Evolutionary conservation across 2,797 vertebrate species (phyloP), one percentile per base, ranked within the genome.

Genomic region (Leptatherina wallacei): DNA sequence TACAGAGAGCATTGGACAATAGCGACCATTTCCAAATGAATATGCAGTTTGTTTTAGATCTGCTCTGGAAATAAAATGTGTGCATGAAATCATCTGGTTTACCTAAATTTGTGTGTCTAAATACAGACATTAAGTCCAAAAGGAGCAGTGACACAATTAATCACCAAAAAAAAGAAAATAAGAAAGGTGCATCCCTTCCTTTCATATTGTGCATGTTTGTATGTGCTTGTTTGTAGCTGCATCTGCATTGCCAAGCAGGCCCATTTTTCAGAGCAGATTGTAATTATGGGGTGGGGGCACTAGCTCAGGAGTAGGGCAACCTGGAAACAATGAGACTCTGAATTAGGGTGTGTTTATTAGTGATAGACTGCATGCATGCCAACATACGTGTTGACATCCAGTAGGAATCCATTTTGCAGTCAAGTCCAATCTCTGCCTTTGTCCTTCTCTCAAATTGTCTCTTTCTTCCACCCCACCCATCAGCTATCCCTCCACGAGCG

Each of bases 231-330:
- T 27, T 66, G 52, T 32, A 49, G 14, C 10, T 44, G 38, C 49
- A 55, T 66, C 61, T 87, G 82, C 75, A 86, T 91, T 81, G 71
- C 74, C 76, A 85, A 78, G 74, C 82, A 89, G 85, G 74, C 73
- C 73, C 80, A 91, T 92, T 92, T 87, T 86, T 92, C 90, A 88
- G 73, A 73, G 75, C 80, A 85, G 84, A 90, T 89, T 89, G 70
- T 89, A 92, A 92, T 92, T 90, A 89, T 71, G 64, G 75, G 71
- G 42, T 44, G 42, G 16, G 42, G 1, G 40, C 49, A 36, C 27
- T 55, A 71, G 65, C 73, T 81, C 63, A 82, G 75, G 75, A 79
- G 74, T 51, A 70, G 83, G 65, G 80, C 79, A 82, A 86, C 77
- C 86, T 58, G 88, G 78, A 87, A 87, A 92, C 85, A 91, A 91